These are phyloP conservation scores for Trissolcus brochymenae DNA, from an alignment of 2,888 invertebrate species.

Conservation along the genomic window DNA sequence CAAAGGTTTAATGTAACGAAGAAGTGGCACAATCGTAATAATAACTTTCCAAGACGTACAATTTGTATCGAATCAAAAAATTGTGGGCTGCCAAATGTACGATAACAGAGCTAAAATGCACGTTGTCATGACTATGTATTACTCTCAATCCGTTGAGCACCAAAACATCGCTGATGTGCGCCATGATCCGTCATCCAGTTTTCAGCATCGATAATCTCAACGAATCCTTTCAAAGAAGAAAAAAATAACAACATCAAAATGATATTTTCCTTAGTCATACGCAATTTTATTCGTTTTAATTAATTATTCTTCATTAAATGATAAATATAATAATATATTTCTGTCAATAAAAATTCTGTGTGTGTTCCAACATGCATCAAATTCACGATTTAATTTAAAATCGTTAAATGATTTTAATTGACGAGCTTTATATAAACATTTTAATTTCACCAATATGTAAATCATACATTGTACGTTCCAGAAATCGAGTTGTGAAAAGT, in stretches of 20 bases:
- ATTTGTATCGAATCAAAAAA: conserved; percentile 33
- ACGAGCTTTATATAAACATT: no score
- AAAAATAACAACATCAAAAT: background rate
- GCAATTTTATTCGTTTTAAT: no score
- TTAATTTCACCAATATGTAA: background rate
- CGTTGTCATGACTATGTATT: conserved; percentile 27
- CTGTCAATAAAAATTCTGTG: no score
- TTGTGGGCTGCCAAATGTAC: conserved; percentile 23
- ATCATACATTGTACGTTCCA: background rate
- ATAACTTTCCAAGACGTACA: conserved; percentile 20
- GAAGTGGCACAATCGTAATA: conserved; percentile 16
- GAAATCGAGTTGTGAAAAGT: no score
- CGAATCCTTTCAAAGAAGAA: conserved; percentile 15
- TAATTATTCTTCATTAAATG: no score
- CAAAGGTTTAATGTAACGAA: conserved; percentile 8
- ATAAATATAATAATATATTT: no score
- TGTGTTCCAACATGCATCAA: no score
- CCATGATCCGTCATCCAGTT: conserved; percentile 42
- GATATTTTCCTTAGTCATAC: no score
- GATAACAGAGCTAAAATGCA: conserved; percentile 26
- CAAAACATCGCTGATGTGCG: conserved; percentile 32
- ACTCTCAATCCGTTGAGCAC: conserved; percentile 25
- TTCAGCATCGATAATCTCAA: conserved; percentile 34
- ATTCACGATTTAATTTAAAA: no score
- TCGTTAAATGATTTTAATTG: no score